Percentiles rank a stretch among this genome's conserved stretches.
These are phyloP conservation scores for Trichonephila clavipes DNA, from an alignment of 1,140 invertebrate genomes.

Conservation along the genomic window DNA sequence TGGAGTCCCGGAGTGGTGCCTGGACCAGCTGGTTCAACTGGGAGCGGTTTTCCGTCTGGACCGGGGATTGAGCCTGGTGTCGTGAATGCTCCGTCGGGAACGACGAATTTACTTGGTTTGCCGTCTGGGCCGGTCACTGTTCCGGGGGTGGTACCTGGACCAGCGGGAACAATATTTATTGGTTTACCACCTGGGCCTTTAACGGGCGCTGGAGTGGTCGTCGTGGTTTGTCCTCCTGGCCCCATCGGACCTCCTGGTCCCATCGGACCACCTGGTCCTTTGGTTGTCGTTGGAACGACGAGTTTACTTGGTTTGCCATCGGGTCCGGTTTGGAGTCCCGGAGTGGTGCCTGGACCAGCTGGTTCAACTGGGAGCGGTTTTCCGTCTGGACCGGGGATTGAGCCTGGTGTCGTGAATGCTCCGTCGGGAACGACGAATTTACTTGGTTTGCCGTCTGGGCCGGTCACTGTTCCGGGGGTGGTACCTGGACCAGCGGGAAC, in stretches of 20 bases:
- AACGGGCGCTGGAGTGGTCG: not conserved
- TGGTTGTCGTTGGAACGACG: not conserved
- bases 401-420: constrained; percentile 28
- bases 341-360: constrained; percentile 29
- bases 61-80: constrained; percentile 2
- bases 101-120: constrained; percentile 1
- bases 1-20: constrained; percentile 40
- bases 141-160: constrained; percentile 29
- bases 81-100: not conserved
- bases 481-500: constrained; percentile 34
- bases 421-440: not conserved
- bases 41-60: constrained; percentile 40
- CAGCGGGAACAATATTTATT: not conserved
- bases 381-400: constrained; percentile 28
- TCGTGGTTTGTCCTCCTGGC: not conserved
- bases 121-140: constrained; percentile 31
- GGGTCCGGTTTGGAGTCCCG: not conserved
- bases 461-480: constrained; percentile 35
- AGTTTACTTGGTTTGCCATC: constrained; percentile 21
- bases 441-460: not conserved
- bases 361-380: not conserved
- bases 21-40: not conserved
- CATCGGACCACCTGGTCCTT: not conserved
- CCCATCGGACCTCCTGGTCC: not conserved
- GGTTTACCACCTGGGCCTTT: not conserved